Conservation (phyloP, 2,797 vertebrate species). For the Gymnopithys bicolor region DNA sequence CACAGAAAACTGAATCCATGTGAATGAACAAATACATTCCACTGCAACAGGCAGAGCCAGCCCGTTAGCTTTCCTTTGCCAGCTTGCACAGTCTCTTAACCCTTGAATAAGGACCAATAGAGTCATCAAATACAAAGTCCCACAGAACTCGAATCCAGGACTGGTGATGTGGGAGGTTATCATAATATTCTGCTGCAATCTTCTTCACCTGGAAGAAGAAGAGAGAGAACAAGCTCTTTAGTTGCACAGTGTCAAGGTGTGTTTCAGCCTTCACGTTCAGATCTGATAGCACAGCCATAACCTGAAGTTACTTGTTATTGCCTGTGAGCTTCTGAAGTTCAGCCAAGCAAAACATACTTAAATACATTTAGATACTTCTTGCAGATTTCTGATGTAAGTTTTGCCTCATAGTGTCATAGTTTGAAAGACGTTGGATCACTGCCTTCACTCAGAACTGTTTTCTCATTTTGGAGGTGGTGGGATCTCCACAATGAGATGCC, state of each 20-base stretch:
- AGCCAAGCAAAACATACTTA: background rate
- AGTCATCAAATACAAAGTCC: slow-evolving; percentile 95
- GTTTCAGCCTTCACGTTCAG: background rate
- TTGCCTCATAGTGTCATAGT: background rate
- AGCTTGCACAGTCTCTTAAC: slow-evolving; percentile 90
- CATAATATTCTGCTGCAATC: slow-evolving; percentile 95
- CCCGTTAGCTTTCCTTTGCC: slow-evolving; percentile 73
- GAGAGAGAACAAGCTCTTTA: slow-evolving; percentile 17
- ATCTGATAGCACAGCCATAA: slow-evolving; percentile 27
- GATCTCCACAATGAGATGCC: background rate
- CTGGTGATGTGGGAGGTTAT: slow-evolving; percentile 90
- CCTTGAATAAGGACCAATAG: slow-evolving; percentile 90
- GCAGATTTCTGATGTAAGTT: background rate
- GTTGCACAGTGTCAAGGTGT: background rate
- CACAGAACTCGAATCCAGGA: slow-evolving; percentile 94
- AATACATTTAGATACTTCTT: background rate
- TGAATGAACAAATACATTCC: background rate
- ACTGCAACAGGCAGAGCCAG: background rate
- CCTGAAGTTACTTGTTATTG: slow-evolving; percentile 23
- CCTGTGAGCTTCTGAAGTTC: slow-evolving; percentile 28
- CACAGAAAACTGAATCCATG: background rate
- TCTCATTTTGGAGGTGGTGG: background rate
- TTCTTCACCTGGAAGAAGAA: slow-evolving; percentile 86
- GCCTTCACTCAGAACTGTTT: background rate
- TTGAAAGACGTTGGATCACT: background rate